These are phyloP conservation scores for Strongylocentrotus purpuratus DNA, from an alignment of 35 echinoderm and acorn worm genomes.

Conservation along the genomic window DNA sequence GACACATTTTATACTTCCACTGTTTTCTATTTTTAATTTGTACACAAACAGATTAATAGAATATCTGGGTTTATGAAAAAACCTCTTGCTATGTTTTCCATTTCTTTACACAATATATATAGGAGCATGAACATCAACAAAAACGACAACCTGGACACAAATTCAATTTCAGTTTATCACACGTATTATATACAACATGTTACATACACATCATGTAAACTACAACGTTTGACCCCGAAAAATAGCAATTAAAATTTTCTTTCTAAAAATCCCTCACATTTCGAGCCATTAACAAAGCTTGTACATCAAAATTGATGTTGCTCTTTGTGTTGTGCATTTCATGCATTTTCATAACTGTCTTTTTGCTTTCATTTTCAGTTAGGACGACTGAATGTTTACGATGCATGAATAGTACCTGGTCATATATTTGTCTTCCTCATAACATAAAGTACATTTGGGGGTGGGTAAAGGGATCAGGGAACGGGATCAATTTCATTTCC, in stretches of 20 bases:
- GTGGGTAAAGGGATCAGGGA: neutral
- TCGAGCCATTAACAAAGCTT: too few species aligned
- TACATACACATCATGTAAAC: neutral
- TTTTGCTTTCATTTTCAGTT: neutral
- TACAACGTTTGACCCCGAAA: neutral
- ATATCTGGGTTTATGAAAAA: conserved; percentile 19
- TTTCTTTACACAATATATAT: conserved; percentile 41
- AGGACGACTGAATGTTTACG: neutral
- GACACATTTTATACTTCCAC: neutral
- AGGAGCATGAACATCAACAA: conserved; percentile 34
- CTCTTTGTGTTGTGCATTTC: neutral
- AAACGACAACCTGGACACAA: conserved; percentile 28
- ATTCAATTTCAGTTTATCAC: conserved; percentile 45
- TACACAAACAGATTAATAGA: conserved; percentile 46
- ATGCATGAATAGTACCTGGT: neutral
- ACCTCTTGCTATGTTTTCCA: conserved; percentile 23
- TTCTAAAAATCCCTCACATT: neutral
- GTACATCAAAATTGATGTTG: too few species aligned
- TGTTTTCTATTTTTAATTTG: conserved; percentile 35
- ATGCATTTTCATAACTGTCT: neutral
- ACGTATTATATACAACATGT: conserved; percentile 6
- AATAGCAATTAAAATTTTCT: neutral
- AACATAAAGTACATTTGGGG: neutral
- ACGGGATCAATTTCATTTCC: neutral
- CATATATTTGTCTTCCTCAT: neutral